Evolutionary conservation across 2,888 invertebrate genomes (phyloP).

Genomic region (Taenaris catops): DNA sequence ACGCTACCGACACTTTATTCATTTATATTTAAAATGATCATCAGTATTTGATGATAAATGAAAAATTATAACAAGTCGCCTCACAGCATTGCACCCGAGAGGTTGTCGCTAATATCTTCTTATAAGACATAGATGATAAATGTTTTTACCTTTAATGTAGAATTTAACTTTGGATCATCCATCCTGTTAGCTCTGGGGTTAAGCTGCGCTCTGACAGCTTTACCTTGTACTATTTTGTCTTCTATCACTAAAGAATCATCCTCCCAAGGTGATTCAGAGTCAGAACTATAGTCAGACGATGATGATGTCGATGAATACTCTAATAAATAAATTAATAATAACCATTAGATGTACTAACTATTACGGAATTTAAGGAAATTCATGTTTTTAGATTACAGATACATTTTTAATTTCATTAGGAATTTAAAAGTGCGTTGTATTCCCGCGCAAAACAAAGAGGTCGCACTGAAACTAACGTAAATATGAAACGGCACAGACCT

Average conservation of each 20-base stretch:
- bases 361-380: neutral
- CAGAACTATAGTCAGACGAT: constrained; percentile 66
- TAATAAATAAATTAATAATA: constrained; percentile 27
- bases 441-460: constrained; percentile 46
- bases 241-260: constrained; percentile 60
- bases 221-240: constrained; percentile 36
- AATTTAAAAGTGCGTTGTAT: constrained; percentile 27
- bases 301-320: constrained; percentile 60
- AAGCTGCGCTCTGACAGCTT: constrained; percentile 44
- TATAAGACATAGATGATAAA: too few species aligned
- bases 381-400: neutral
- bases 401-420: neutral
- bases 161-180: constrained; percentile 62
- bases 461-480: constrained; percentile 20
- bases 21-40: too few species aligned
- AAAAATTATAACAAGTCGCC: too few species aligned
- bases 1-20: too few species aligned
- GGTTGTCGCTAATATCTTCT: too few species aligned
- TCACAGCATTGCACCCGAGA: too few species aligned
- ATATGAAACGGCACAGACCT: constrained; percentile 38
- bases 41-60: too few species aligned
- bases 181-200: constrained; percentile 62
- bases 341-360: neutral
- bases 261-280: constrained; percentile 63
- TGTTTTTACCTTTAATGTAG: constrained; percentile 45